A percentile compares a stretch with the other conserved stretches of the same genome.
phyloP scores from a whole-genome alignment of 2,797 vertebrate species.

The Anguilla megastoma region DNA sequence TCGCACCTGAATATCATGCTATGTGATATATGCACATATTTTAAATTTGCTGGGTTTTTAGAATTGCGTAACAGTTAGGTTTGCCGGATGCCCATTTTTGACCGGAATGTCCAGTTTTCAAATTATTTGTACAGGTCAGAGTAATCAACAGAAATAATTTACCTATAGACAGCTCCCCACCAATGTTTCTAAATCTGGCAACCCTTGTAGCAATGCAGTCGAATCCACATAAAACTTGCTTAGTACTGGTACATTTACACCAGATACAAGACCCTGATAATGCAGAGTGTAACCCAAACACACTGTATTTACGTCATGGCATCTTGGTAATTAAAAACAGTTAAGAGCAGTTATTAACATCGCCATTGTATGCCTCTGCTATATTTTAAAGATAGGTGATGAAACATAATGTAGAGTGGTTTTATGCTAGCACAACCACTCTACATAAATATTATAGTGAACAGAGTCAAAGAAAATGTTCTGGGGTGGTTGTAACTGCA shows the following conservation, averaged over 20 bases:
- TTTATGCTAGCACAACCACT: not conserved
- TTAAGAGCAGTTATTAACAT: not conserved
- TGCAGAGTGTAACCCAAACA: too few relatives aligned
- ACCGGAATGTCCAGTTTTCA: too few relatives aligned
- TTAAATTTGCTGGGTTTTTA: not conserved
- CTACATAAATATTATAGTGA: not conserved
- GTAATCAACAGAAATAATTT: too few relatives aligned
- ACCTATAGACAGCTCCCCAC: too few relatives aligned
- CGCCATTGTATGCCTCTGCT: not conserved
- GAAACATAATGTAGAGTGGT: not conserved
- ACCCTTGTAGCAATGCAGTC: too few relatives aligned
- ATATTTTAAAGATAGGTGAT: not conserved
- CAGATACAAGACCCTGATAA: too few relatives aligned
- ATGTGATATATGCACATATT: not conserved
- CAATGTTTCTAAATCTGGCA: too few relatives aligned
- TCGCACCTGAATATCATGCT: not conserved
- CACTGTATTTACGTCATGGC: not conserved
- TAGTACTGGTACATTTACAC: too few relatives aligned
- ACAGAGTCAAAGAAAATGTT: not conserved
- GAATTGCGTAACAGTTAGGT: not conserved
- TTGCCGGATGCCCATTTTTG: too few relatives aligned
- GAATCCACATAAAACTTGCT: too few relatives aligned
- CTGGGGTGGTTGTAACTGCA: not conserved
- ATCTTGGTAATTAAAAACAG: not conserved
- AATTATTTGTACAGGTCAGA: too few relatives aligned